phyloP scores from a whole-genome alignment of 2,888 invertebrate genomes.

The Kuschelorhynchus macadamiae region DNA sequence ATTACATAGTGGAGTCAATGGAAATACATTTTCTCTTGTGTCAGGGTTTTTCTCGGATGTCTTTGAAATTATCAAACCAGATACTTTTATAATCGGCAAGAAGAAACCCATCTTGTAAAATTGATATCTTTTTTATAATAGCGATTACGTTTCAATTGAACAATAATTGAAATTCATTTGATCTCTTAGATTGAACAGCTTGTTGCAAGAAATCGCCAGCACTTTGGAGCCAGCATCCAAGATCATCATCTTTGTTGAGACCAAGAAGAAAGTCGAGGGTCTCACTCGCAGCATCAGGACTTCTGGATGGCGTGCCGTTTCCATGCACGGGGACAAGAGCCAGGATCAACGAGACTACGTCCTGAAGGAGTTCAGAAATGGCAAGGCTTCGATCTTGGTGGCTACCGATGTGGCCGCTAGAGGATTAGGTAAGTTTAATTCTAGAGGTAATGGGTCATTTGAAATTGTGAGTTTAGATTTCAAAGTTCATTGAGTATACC shows the following conservation, averaged over 20 bases:
- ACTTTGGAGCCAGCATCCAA: constrained; percentile 87
- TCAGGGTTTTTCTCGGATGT: too few relatives aligned
- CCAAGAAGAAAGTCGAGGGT: constrained; percentile 85
- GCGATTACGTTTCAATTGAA: too few relatives aligned
- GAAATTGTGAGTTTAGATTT: constrained; percentile 14
- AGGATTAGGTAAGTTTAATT: constrained; percentile 85
- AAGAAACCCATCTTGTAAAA: too few relatives aligned
- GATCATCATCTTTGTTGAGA: constrained; percentile 96
- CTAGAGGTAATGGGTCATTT: constrained; percentile 1
- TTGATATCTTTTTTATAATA: too few relatives aligned
- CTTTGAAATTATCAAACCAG: too few relatives aligned
- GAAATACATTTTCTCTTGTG: too few relatives aligned
- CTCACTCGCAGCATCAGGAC: constrained; percentile 73
- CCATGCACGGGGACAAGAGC: constrained; percentile 96
- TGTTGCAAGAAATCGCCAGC: constrained; percentile 84
- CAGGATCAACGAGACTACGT: constrained; percentile 95
- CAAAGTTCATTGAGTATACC: constrained; percentile 17
- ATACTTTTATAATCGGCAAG: too few relatives aligned
- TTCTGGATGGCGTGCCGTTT: constrained; percentile 81
- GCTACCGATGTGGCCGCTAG: constrained; percentile 98
- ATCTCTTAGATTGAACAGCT: constrained; percentile 78
- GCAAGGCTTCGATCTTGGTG: constrained; percentile 89
- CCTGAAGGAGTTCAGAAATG: constrained; percentile 88
- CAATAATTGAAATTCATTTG: too few relatives aligned
- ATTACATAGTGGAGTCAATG: too few relatives aligned